Base-by-base conservation (phyloP, 2,888 invertebrate species). In the Epinotia ramella region DNA sequence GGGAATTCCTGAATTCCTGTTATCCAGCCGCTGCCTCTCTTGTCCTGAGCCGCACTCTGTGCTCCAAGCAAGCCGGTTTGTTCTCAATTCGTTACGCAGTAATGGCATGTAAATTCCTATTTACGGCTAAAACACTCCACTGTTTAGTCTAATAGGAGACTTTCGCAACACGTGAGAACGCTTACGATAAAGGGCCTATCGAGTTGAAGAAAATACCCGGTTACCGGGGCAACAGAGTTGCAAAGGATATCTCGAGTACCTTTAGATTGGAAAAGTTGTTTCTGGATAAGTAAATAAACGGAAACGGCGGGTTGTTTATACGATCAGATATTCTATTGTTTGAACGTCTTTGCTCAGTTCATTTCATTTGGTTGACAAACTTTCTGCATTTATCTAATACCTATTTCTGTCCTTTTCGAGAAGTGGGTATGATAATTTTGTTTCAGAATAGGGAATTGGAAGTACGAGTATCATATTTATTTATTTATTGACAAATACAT, bases 91-190 rank as follows among this genome's bases (percentile, higher is more conserved):
- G 76, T 79, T 79, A 75, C 72, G 56, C 78, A 70, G 82, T 84
- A 85, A 85, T 82, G 83, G 80, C 80, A 83, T 84, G 84, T 83
- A 85, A 85, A 86, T 85, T 82, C 80, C 79, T 82, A 83, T 84
- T 84, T 80, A 83, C 79, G 77, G 78, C 77, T 76, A 79, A 84
- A 80, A 81, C 75, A 79, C 78, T 78, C 79, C 73, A 74, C 68
- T 80, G 79, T 80, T 80, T 78, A 79, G 73, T 73, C 73, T 77
- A 77, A 60, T 63, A 62, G 73, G 74, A 65, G 59, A 49, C 73
- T 66, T 40, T 40, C 46, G 57, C 63, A 71, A 76, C 72, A 76
- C 76, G 67, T 72, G 67, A 76, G 72, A 71, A 63, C 71, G 76
- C 57, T 72, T 72, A 63, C 56, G 62, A 46, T 60, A 13, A 66